phyloP scores from a whole-genome alignment of 1,140 invertebrate genomes.

The Matsumurasca onukii region DNA sequence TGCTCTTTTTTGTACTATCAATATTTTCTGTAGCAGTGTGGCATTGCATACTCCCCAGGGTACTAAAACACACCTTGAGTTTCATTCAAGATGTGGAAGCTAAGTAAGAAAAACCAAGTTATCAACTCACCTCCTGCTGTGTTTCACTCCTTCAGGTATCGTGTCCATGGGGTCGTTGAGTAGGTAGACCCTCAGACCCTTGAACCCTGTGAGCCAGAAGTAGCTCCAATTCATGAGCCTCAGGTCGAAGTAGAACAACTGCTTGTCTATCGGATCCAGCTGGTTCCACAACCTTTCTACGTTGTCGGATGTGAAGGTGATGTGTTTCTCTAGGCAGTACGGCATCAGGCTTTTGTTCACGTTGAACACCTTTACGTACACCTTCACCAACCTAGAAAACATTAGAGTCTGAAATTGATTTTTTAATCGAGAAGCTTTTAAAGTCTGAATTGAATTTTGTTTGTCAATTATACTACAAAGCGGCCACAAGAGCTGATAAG shows the following conservation, averaged over 20 bases:
- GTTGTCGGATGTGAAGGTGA: constrained; percentile 68
- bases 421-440: constrained; percentile 22
- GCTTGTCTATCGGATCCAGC: constrained; percentile 58
- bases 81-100: not conserved
- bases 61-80: too few relatives aligned
- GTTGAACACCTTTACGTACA: constrained; percentile 74
- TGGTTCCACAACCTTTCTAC: constrained; percentile 56
- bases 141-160: constrained; percentile 17
- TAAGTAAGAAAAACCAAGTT: not conserved
- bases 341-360: constrained; percentile 68
- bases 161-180: constrained; percentile 67
- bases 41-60: too few relatives aligned
- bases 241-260: constrained; percentile 69
- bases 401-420: constrained; percentile 34
- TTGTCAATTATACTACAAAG: too few relatives aligned
- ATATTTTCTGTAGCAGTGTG: too few relatives aligned
- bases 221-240: constrained; percentile 64
- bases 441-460: too few relatives aligned
- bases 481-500: too few relatives aligned
- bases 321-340: constrained; percentile 66
- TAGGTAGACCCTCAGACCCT: constrained; percentile 65
- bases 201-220: constrained; percentile 64
- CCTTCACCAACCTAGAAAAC: constrained; percentile 59
- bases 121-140: constrained; percentile 19
- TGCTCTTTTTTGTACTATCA: too few relatives aligned